These are phyloP conservation scores for Hoplias malabaricus DNA, from an alignment of 2,113 vertebrate species.

Conservation along the genomic window DNA sequence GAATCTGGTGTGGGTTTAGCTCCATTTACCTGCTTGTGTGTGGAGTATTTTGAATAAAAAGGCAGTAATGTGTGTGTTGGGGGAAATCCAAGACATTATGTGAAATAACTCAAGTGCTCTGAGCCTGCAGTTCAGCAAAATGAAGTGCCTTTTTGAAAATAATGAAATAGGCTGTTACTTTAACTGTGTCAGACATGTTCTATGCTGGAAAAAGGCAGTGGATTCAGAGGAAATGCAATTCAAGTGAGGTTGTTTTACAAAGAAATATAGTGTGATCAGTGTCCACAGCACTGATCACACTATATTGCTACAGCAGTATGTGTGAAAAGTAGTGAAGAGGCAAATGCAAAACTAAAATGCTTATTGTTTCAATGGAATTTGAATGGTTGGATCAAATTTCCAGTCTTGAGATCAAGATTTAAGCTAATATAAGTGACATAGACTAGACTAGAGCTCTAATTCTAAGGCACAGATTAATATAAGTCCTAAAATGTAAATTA, in stretches of 20 bases:
- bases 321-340: neutral
- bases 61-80: constrained; percentile 46
- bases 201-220: constrained; percentile 10
- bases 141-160: constrained; percentile 36
- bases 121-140: constrained; percentile 46
- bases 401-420: neutral
- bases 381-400: neutral
- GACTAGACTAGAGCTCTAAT: no score
- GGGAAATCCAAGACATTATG: constrained; percentile 44
- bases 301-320: neutral
- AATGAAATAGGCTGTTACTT: constrained; percentile 38
- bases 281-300: neutral
- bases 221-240: neutral
- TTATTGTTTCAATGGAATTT: neutral
- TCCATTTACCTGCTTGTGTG: constrained; percentile 40
- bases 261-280: neutral
- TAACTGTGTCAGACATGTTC: constrained; percentile 31
- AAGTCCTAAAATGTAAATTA: no score
- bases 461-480: no score
- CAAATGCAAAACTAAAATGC: neutral
- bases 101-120: constrained; percentile 40
- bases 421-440: no score
- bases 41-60: constrained; percentile 41
- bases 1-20: constrained; percentile 17
- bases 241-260: constrained; percentile 34